A percentile compares a stretch with the other conserved stretches of the same genome.
phyloP scores from a whole-genome alignment of 2,888 invertebrate genomes.

The Hemistola chrysoprasaria region DNA sequence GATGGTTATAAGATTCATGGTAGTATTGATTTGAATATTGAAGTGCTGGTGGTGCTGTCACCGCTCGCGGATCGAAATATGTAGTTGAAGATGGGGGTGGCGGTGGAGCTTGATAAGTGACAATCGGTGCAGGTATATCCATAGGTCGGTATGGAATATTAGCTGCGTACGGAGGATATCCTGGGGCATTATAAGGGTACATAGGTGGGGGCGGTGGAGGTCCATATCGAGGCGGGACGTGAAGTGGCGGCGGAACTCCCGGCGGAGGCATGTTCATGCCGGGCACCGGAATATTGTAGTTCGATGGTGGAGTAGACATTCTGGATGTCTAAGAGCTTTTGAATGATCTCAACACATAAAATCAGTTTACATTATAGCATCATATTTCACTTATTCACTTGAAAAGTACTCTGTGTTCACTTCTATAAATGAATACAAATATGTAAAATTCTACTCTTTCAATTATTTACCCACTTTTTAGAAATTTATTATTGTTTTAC shows the following conservation, averaged over 20 bases:
- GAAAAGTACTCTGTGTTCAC: too few relatives aligned
- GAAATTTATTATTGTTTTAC: too few relatives aligned
- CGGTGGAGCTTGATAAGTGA: constrained; percentile 20
- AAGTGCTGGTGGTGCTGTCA: constrained; percentile 1
- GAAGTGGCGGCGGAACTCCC: too few relatives aligned
- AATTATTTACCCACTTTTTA: too few relatives aligned
- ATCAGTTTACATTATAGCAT: too few relatives aligned
- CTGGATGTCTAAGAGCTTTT: too few relatives aligned
- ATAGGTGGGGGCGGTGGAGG: constrained; percentile 12
- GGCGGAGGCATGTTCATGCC: constrained; percentile 47
- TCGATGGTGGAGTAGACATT: constrained; percentile 60
- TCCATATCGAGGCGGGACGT: constrained; percentile 27
- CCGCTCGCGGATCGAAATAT: constrained; percentile 10
- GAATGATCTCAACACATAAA: too few relatives aligned
- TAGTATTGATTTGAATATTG: not conserved
- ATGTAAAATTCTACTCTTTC: too few relatives aligned
- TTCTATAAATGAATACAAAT: too few relatives aligned
- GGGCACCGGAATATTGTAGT: constrained; percentile 62
- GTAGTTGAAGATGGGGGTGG: not conserved
- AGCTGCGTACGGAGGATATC: constrained; percentile 35
- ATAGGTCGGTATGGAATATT: constrained; percentile 40
- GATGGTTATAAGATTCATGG: constrained; percentile 4
- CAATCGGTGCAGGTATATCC: constrained; percentile 25
- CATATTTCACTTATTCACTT: too few relatives aligned
- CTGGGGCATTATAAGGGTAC: constrained; percentile 10